phyloP scores from a whole-genome alignment of 2,113 vertebrate genomes.

The Gymnocephalus cernua region DNA sequence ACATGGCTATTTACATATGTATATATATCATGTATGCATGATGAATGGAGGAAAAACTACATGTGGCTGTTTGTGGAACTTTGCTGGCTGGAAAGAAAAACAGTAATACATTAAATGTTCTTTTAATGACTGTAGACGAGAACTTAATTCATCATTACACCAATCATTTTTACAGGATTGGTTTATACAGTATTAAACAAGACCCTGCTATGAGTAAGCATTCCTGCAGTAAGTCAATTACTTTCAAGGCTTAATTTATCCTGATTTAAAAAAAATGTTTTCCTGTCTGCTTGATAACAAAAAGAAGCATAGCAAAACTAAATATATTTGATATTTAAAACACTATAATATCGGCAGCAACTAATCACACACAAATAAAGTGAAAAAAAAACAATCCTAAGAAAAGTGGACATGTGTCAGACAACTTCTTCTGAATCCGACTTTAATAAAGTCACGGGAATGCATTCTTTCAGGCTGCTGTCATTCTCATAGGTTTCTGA shows the following conservation, averaged over 20 bases:
- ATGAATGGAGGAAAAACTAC: constrained; percentile 14
- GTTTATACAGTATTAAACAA: not conserved
- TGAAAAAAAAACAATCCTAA: not conserved
- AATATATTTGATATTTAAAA: constrained; percentile 7
- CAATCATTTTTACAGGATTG: not conserved
- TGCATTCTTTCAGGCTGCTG: constrained; percentile 48
- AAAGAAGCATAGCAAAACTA: not conserved
- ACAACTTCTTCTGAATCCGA: constrained; percentile 29
- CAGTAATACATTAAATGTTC: not conserved
- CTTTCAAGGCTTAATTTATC: not conserved
- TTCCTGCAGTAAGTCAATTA: not conserved
- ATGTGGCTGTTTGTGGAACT: constrained; percentile 8
- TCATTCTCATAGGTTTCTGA: constrained; percentile 38
- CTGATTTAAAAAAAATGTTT: not conserved
- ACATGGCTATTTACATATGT: constrained; percentile 33
- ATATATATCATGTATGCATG: constrained; percentile 7
- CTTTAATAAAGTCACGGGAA: constrained; percentile 37
- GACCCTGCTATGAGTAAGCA: not conserved
- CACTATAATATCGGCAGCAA: not conserved
- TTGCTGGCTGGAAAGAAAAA: not conserved
- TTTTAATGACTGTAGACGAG: not conserved
- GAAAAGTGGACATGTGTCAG: constrained; percentile 40
- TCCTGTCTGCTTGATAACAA: not conserved
- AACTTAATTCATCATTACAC: not conserved
- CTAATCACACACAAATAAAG: no score